Conservation (phyloP, 2,113 vertebrate species). For the Centropristis striata region DNA sequence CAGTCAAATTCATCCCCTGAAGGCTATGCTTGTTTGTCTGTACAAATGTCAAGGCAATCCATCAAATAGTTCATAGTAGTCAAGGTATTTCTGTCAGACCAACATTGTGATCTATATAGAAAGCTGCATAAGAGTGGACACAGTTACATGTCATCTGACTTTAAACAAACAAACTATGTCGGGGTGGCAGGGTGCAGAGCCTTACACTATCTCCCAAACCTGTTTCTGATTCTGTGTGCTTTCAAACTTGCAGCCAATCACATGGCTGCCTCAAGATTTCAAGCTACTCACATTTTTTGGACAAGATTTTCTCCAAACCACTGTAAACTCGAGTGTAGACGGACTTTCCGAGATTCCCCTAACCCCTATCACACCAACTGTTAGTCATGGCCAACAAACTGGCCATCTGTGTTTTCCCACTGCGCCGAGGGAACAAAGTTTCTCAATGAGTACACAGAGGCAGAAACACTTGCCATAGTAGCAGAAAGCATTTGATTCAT, state of each 20-base stretch:
- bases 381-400: conserved; percentile 53
- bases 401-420: conserved; percentile 61
- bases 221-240: background rate
- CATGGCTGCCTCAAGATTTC: background rate
- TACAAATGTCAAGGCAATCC: background rate
- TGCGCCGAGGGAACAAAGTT: conserved; percentile 58
- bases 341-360: conserved; percentile 3
- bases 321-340: conserved; percentile 7
- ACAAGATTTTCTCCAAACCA: conserved; percentile 19
- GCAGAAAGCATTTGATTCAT: conserved; percentile 47
- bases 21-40: background rate
- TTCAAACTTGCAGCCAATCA: conserved; percentile 12
- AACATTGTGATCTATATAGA: background rate
- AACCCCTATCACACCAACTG: conserved; percentile 44
- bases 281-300: background rate
- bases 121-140: background rate
- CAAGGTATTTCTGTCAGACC: background rate
- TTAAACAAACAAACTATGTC: conserved; percentile 15
- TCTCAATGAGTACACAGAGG: conserved; percentile 68
- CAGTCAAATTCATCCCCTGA: background rate
- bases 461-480: conserved; percentile 34
- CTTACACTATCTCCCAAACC: background rate
- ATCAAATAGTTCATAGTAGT: background rate
- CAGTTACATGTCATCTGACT: conserved; percentile 1
- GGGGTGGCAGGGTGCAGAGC: background rate